Evolutionary conservation across 35 echinoderm and acorn worm genomes (phyloP).

Genomic region (Lytechinus variegatus): DNA sequence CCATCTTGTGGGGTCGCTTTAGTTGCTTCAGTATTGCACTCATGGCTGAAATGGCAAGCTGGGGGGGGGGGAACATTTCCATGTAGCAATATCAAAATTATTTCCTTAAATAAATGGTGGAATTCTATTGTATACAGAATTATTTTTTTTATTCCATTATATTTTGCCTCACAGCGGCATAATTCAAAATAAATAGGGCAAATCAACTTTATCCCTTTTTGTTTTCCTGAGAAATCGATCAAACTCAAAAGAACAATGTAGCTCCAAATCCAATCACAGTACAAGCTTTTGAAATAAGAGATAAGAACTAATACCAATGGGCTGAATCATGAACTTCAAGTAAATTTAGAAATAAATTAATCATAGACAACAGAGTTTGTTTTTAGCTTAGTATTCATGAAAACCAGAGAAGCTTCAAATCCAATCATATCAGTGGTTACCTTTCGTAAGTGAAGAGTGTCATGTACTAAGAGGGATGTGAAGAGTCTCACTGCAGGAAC

Average conservation of each 20-base stretch:
- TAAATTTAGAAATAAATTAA: no score
- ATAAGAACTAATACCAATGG: no score
- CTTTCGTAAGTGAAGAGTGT: constrained; percentile 85
- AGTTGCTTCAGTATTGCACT: constrained; percentile 83
- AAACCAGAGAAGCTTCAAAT: no score
- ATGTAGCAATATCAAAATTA: not conserved
- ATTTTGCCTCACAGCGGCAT: not conserved
- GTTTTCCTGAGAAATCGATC: not conserved
- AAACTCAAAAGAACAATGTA: not conserved
- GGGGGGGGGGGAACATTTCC: not conserved
- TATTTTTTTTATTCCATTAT: not conserved
- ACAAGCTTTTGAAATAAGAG: no score
- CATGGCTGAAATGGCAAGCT: constrained; percentile 79
- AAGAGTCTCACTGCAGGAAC: constrained; percentile 53
- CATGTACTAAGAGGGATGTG: constrained; percentile 68
- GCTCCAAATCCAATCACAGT: not conserved
- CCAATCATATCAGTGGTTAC: constrained; percentile 37
- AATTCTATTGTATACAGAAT: no score
- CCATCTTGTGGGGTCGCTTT: constrained; percentile 83
- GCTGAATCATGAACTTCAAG: no score
- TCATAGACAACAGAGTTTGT: no score
- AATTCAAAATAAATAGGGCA: no score
- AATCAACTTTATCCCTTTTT: no score
- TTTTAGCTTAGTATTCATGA: no score
- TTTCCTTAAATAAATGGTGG: no score